phyloP scores from a whole-genome alignment of 2,888 invertebrate species.

The Euplagia quadripunctaria region DNA sequence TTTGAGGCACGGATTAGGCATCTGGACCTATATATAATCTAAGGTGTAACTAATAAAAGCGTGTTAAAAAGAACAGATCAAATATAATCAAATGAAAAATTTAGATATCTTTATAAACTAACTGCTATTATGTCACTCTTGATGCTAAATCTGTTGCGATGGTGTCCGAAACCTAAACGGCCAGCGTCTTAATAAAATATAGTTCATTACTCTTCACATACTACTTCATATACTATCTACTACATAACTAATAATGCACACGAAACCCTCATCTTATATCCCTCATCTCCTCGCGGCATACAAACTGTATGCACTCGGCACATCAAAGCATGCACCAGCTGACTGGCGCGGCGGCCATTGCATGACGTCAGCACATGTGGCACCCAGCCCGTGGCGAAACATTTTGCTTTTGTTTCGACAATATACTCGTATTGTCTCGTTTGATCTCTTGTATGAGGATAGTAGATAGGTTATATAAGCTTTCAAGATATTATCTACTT shows the following conservation, averaged over 20 bases:
- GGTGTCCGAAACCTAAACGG: not conserved
- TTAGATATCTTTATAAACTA: too few species aligned
- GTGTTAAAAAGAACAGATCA: too few species aligned
- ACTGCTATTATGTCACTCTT: not conserved
- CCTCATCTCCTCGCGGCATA: slow-evolving; percentile 1
- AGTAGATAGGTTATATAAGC: not conserved
- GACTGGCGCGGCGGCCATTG: slow-evolving; percentile 60
- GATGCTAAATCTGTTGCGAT: not conserved
- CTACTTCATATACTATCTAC: not conserved
- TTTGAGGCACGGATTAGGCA: too few species aligned
- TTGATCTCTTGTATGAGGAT: slow-evolving; percentile 37
- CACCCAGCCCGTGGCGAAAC: slow-evolving; percentile 58
- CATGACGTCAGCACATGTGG: slow-evolving; percentile 79
- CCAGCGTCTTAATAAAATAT: not conserved
- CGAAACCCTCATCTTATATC: slow-evolving; percentile 7
- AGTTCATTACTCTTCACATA: not conserved
- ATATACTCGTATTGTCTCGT: slow-evolving; percentile 55
- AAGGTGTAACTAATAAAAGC: too few species aligned
- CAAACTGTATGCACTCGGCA: slow-evolving; percentile 37
- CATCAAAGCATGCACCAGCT: slow-evolving; percentile 58
- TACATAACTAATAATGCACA: not conserved
- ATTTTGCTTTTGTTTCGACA: slow-evolving; percentile 62
- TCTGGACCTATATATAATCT: too few species aligned
- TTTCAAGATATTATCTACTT: slow-evolving; percentile 2
- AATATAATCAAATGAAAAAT: too few species aligned